Percentiles rank a stretch among this genome's conserved stretches.
phyloP scores from a whole-genome alignment of 1,140 invertebrate species.

The Euborellia annulipes region DNA sequence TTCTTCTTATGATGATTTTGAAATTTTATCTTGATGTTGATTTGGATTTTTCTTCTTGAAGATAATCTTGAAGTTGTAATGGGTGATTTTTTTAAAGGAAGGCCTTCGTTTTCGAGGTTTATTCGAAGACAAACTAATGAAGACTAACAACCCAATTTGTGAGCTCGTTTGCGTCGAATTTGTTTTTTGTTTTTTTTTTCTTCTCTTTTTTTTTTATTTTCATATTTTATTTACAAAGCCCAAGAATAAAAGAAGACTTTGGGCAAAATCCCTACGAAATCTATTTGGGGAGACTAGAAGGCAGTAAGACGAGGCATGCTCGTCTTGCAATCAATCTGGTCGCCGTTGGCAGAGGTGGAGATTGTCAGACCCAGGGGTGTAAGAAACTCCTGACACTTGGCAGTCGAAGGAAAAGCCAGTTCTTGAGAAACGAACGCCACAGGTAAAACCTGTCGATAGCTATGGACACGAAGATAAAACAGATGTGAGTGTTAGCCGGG shows the following conservation, averaged over 20 bases:
- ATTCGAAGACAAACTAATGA: too few species aligned
- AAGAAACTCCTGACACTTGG: conserved; percentile 76
- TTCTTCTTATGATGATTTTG: too few species aligned
- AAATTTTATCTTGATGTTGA: too few species aligned
- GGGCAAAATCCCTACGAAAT: too few species aligned
- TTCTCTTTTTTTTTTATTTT: not conserved
- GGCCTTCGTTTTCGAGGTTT: too few species aligned
- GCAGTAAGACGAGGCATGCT: conserved; percentile 42
- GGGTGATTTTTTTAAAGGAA: too few species aligned
- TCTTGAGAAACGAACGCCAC: conserved; percentile 68
- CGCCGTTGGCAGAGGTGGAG: conserved; percentile 46
- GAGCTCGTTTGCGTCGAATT: not conserved
- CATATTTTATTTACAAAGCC: not conserved
- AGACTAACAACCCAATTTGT: too few species aligned
- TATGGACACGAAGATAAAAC: conserved; percentile 46
- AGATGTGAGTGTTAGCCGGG: conserved; percentile 24
- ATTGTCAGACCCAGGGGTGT: conserved; percentile 62
- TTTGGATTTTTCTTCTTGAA: too few species aligned
- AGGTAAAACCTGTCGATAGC: conserved; percentile 81
- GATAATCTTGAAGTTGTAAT: too few species aligned
- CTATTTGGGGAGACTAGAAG: not conserved
- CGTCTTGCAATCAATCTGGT: conserved; percentile 68
- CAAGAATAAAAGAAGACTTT: too few species aligned
- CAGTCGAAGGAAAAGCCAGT: conserved; percentile 64
- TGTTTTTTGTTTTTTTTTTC: not conserved